Percentiles rank a stretch among this genome's conserved stretches.
These are phyloP conservation scores for Babyrousa celebensis DNA, from an alignment of 2,797 vertebrate species.

Conservation along the genomic window DNA sequence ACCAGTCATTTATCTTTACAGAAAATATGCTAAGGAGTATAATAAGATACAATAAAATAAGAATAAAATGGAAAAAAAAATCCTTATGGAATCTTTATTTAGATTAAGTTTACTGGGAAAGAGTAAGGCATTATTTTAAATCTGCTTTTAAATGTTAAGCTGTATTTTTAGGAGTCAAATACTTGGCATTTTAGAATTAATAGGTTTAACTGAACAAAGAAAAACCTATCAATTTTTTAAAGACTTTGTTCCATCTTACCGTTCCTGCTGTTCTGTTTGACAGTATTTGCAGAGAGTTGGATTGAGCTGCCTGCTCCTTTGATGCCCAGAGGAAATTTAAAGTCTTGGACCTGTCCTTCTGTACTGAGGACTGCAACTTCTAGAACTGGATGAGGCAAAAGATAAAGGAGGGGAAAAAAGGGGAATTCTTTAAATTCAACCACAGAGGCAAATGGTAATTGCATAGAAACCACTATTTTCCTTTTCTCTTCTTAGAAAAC, in stretches of 20 bases:
- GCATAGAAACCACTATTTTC: conserved; percentile 10
- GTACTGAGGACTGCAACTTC: conserved; percentile 99
- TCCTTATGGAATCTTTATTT: background rate
- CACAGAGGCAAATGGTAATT: conserved; percentile 60
- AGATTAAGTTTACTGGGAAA: background rate
- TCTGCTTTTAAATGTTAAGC: conserved; percentile 57
- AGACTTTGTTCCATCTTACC: conserved; percentile 91
- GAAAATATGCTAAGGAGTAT: background rate
- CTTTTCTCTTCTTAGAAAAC: conserved; percentile 43
- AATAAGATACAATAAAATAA: background rate
- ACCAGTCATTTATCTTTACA: background rate
- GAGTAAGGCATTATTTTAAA: conserved; percentile 30
- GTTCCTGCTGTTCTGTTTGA: conserved; percentile 99
- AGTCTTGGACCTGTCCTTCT: conserved; percentile 99
- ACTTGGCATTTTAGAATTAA: conserved; percentile 29
- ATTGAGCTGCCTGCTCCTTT: conserved; percentile 96
- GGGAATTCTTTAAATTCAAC: conserved; percentile 3
- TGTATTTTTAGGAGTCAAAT: background rate
- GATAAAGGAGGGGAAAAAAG: background rate
- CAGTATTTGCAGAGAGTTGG: conserved; percentile 98
- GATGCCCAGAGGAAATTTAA: conserved; percentile 98
- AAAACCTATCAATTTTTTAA: conserved; percentile 21
- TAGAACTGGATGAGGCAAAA: conserved; percentile 92
- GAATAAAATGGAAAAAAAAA: background rate
- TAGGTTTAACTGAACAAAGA: conserved; percentile 38